phyloP scores from a whole-genome alignment of 1,140 invertebrate species.

The Ephestia elutella region DNA sequence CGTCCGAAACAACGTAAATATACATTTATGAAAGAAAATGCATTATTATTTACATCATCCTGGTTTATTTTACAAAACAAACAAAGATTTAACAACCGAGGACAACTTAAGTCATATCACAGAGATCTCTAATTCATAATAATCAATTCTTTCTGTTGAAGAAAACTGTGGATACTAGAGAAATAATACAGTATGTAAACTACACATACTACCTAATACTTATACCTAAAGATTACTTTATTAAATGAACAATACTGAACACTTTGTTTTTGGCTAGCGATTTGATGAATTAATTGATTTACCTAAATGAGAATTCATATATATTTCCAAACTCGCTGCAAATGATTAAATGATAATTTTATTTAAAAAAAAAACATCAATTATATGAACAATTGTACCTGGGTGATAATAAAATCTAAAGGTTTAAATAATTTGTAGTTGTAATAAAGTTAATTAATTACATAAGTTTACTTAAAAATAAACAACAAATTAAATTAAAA shows the following conservation, averaged over 20 bases:
- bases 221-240: conserved; percentile 12
- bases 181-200: conserved; percentile 20
- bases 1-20: too few relatives aligned
- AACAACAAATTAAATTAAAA: too few relatives aligned
- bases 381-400: too few relatives aligned
- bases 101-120: conserved; percentile 61
- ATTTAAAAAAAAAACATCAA: too few relatives aligned
- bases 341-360: too few relatives aligned
- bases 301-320: neutral
- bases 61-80: conserved; percentile 21
- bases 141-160: conserved; percentile 18
- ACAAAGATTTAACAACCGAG: conserved; percentile 27
- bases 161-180: conserved; percentile 10
- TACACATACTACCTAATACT: conserved; percentile 16
- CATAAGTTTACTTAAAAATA: too few relatives aligned
- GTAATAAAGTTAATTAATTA: too few relatives aligned
- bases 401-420: too few relatives aligned
- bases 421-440: too few relatives aligned
- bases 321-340: neutral
- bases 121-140: conserved; percentile 46
- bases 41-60: conserved; percentile 48
- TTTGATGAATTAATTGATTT: conserved; percentile 15
- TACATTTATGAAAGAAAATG: conserved; percentile 19
- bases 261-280: conserved; percentile 38
- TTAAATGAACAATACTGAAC: conserved; percentile 35